Evolutionary conservation across 2,797 vertebrate genomes (phyloP).

Genomic region (Poecilia gillii): DNA sequence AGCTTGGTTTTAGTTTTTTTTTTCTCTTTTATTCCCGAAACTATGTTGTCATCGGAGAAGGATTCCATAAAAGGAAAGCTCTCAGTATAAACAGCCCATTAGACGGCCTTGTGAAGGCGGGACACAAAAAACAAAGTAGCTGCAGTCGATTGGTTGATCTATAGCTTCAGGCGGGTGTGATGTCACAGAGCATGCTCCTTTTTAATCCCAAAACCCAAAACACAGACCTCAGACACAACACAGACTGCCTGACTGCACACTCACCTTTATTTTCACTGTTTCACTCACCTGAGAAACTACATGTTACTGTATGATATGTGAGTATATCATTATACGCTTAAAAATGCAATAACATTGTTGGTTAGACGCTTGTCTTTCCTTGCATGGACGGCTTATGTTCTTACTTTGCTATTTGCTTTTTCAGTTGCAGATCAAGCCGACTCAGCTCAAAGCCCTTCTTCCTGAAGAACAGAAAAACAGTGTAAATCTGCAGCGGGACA

Average conservation of each 20-base stretch:
- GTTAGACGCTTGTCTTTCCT: background rate
- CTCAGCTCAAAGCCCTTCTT: background rate
- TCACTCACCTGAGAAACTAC: conserved; percentile 1
- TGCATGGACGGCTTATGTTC: background rate
- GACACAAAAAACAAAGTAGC: conserved; percentile 19
- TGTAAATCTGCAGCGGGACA: conserved; percentile 9
- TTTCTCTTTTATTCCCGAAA: background rate
- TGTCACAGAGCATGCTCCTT: conserved; percentile 25
- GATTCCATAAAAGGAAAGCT: conserved; percentile 7
- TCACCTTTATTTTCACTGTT: background rate
- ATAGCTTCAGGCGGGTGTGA: background rate
- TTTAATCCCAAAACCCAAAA: conserved; percentile 9
- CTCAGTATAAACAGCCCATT: background rate
- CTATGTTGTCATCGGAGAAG: background rate
- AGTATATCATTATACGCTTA: conserved; percentile 31
- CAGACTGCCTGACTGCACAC: background rate
- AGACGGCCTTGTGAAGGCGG: conserved; percentile 25
- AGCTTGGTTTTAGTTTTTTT: background rate
- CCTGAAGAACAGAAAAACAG: conserved; percentile 8
- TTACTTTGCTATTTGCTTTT: conserved; percentile 1
- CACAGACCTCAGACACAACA: conserved; percentile 24
- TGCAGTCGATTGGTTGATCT: conserved; percentile 40
- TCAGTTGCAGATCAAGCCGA: conserved; percentile 27
- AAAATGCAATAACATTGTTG: background rate
- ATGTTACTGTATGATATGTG: conserved; percentile 23